Conservation (phyloP, 2,888 invertebrate species). For the Mesoligia furuncula region DNA sequence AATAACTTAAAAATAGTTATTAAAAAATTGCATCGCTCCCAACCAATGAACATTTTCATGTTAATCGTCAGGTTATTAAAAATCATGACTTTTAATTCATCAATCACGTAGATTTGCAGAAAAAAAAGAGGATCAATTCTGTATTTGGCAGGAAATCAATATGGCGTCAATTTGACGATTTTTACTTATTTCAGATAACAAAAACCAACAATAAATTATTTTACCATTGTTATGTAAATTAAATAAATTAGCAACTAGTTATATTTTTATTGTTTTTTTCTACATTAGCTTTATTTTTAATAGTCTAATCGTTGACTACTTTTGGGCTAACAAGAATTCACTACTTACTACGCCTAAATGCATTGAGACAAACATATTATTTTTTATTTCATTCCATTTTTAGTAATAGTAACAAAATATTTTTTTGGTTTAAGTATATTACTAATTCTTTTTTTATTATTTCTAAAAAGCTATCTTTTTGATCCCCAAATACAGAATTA, state of each 20-base stretch:
- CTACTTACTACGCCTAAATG: slow-evolving; percentile 29
- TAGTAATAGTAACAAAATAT: neutral
- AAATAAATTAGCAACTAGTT: slow-evolving; percentile 32
- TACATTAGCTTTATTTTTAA: neutral
- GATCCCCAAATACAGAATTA: slow-evolving; percentile 56
- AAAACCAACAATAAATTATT: slow-evolving; percentile 13
- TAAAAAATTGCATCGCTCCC: slow-evolving; percentile 76
- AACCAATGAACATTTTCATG: slow-evolving; percentile 48
- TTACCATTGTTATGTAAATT: slow-evolving; percentile 2
- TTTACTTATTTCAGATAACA: neutral
- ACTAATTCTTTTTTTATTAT: neutral
- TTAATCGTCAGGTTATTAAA: slow-evolving; percentile 61
- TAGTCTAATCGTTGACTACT: slow-evolving; percentile 13
- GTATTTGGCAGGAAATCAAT: slow-evolving; percentile 69
- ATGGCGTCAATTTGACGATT: slow-evolving; percentile 23
- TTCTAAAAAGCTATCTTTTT: neutral
- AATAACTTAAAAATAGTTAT: slow-evolving; percentile 56
- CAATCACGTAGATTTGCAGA: slow-evolving; percentile 15
- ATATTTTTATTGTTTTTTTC: neutral
- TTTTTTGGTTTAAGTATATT: neutral
- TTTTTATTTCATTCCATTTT: neutral
- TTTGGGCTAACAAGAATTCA: slow-evolving; percentile 9
- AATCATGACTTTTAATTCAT: slow-evolving; percentile 38
- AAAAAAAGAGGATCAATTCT: slow-evolving; percentile 46
- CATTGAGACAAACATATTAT: slow-evolving; percentile 5